Evolutionary conservation across 1,140 invertebrate genomes (phyloP).

Genomic region (Caerostris darwini): DNA sequence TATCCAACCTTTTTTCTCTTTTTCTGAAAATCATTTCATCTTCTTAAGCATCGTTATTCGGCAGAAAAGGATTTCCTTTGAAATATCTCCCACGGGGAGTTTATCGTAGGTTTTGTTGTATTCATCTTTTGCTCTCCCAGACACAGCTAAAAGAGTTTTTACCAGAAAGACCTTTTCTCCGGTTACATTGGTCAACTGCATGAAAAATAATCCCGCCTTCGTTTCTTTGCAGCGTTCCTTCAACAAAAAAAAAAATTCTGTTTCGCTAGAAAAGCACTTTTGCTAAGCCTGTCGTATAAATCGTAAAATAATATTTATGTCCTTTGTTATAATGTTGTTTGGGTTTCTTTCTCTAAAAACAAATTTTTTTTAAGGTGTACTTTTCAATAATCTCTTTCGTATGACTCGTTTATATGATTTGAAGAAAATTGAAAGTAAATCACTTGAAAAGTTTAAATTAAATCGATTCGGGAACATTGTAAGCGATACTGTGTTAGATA

Average conservation of each 20-base stretch:
- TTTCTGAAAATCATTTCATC: neutral
- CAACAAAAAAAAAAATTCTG: neutral
- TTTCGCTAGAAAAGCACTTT: neutral
- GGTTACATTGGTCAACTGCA: neutral
- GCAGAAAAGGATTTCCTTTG: neutral
- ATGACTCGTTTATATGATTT: no score
- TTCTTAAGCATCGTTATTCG: constrained; percentile 10
- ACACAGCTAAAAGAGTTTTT: neutral
- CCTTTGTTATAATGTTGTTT: neutral
- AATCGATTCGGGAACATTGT: no score
- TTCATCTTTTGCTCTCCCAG: neutral
- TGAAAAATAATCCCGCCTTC: neutral
- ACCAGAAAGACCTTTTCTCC: neutral
- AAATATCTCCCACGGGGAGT: neutral
- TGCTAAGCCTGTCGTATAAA: neutral
- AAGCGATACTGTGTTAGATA: no score
- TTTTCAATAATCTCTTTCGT: no score
- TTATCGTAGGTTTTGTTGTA: neutral
- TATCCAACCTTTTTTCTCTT: neutral
- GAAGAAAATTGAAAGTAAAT: no score
- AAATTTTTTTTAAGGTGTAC: no score
- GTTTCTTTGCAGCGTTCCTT: neutral
- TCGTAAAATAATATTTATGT: neutral
- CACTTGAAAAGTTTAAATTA: no score
- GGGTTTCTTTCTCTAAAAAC: no score